Evolutionary conservation across 2,888 invertebrate species (phyloP).

Genomic region (Eupithecia exiguata): DNA sequence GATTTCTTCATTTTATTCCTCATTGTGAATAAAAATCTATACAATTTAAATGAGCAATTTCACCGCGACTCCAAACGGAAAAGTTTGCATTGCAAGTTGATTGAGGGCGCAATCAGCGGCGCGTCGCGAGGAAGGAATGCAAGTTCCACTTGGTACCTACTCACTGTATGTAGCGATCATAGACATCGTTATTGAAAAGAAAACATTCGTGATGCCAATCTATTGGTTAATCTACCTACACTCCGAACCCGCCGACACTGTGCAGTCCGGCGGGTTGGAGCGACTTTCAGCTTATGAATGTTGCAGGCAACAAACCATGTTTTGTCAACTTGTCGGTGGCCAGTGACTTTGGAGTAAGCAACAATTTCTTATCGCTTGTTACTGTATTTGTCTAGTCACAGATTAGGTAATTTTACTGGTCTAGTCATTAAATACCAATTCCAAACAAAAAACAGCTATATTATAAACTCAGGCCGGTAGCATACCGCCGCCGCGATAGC

Average conservation of each 20-base stretch:
- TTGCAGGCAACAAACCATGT: background rate
- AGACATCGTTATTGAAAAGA: background rate
- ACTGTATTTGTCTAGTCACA: no score
- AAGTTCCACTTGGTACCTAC: background rate
- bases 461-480: no score
- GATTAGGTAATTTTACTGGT: no score
- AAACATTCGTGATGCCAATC: background rate
- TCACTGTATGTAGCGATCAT: background rate
- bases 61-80: background rate
- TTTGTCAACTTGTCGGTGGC: background rate
- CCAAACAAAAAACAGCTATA: background rate
- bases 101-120: background rate
- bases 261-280: no score
- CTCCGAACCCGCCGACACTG: background rate
- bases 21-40: slow-evolving; percentile 23
- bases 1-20: slow-evolving; percentile 25
- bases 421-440: background rate
- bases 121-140: background rate
- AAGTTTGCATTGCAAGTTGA: slow-evolving; percentile 13
- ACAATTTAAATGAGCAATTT: slow-evolving; percentile 26
- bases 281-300: background rate
- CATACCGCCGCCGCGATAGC: no score
- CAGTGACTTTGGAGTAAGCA: background rate
- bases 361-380: background rate
- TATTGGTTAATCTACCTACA: background rate